Conservation (phyloP, 2,113 vertebrate genomes). For the Pangasianodon hypophthalmus region DNA sequence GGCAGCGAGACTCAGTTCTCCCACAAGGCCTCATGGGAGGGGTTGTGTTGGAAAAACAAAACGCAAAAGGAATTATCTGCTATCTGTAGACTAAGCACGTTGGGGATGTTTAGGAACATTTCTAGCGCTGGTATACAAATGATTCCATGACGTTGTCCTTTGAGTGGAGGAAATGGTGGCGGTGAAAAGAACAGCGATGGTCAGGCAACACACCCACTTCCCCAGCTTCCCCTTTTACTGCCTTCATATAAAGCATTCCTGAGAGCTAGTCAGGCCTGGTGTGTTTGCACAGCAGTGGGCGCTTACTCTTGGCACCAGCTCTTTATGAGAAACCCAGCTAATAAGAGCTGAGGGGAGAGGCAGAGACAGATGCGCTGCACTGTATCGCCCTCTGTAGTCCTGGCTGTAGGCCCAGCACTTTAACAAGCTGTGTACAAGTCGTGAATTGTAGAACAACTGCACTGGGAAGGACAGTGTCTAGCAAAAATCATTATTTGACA, state of each 20-base stretch:
- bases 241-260: conserved; percentile 79
- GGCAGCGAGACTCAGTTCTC: conserved; percentile 7
- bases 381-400: conserved; percentile 66
- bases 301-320: conserved; percentile 71
- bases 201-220: conserved; percentile 72
- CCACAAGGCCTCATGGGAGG: conserved; percentile 28
- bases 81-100: conserved; percentile 69
- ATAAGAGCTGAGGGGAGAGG: conserved; percentile 71
- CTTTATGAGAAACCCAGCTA: conserved; percentile 73
- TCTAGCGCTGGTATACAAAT: conserved; percentile 58
- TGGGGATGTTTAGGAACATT: conserved; percentile 62
- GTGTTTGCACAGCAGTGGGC: conserved; percentile 77
- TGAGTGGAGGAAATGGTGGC: conserved; percentile 71
- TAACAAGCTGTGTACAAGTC: conserved; percentile 56
- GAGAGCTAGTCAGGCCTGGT: conserved; percentile 74
- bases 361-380: conserved; percentile 69
- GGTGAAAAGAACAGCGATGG: conserved; percentile 62
- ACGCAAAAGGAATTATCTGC: conserved; percentile 55
- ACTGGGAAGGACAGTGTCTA: conserved; percentile 2
- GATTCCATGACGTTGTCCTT: conserved; percentile 69
- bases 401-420: conserved; percentile 72
- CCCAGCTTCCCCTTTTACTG: conserved; percentile 71
- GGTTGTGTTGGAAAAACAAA: conserved; percentile 24
- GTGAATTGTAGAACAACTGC: conserved; percentile 53
- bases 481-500: conserved; percentile 15